Evolutionary conservation across 1,140 invertebrate genomes (phyloP), one percentile per base, ranked within the genome.

Genomic region (Diploscapter pachys): DNA sequence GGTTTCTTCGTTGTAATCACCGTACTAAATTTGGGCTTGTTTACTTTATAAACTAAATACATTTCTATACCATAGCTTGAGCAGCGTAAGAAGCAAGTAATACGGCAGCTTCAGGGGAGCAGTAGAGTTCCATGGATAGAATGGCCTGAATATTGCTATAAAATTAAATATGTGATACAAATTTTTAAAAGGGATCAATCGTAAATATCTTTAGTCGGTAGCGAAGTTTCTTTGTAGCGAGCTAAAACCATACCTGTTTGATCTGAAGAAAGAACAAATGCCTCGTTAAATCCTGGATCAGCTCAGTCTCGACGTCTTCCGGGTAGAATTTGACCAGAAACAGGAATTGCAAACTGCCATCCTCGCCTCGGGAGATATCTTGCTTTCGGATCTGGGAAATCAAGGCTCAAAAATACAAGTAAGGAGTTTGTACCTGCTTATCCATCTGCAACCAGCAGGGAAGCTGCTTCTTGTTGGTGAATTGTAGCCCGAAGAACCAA

Each of bases 401-500:
- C 48, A 55, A 61, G 48, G 57, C 4, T 51, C 8, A 65, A 56
- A 5, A 4, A 13, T 31, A 67, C 5, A 67, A 4, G 56, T 50
- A 3, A 75, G 51, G 69, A 69, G 55, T 31, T 31, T 0, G 77
- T 75, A 94, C 95, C 90, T 96, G 96, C 88, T 98, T 98, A 86
- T 99, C 96, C 82, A 98, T 89, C 88, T 99, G 98, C 13, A 99
- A 88, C 97, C 97, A 99, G 59, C 93, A 93, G 81, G 94, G 92
- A 86, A 95, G 93, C 71, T 93, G 93, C 88, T 98, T 98, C 31
- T 92, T 92, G 86, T 99, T 96, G 83, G 94, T 91, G 87, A 94
- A 99, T 83, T 98, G 95, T 11, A 99, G 88, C 3, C 96, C 96
- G 89, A 99, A 99, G 87, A 98, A 99, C 96, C 96, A 99, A 66